These are phyloP conservation scores for Hestina assimilis DNA, from an alignment of 1,140 invertebrate genomes.

Conservation along the genomic window DNA sequence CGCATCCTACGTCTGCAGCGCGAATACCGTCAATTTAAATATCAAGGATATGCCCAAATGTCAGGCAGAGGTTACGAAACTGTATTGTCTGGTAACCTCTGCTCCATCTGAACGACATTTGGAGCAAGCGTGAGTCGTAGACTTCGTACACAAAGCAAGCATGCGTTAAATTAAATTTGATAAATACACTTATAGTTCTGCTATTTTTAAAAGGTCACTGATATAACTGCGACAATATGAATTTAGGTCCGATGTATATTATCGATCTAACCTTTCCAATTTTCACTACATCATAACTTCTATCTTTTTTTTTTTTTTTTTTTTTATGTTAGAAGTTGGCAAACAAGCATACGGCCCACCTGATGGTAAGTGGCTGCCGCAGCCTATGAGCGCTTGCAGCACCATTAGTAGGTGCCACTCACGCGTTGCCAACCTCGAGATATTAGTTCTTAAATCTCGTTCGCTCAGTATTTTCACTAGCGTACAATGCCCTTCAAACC, in stretches of 20 bases:
- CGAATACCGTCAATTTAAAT: conserved; percentile 63
- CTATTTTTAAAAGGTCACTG: background rate
- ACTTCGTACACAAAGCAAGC: conserved; percentile 8
- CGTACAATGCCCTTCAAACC: no score
- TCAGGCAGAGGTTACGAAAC: conserved; percentile 55
- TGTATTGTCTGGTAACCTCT: conserved; percentile 50
- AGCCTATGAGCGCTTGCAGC: no score
- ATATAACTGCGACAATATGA: background rate
- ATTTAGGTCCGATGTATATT: background rate
- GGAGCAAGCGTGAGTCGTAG: conserved; percentile 25
- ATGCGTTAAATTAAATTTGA: conserved; percentile 9
- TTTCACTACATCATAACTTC: no score
- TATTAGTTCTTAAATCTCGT: no score
- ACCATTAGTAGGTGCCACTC: no score
- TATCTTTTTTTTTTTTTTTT: no score
- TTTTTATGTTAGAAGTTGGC: no score
- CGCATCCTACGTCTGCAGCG: conserved; percentile 51
- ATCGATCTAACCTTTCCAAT: no score
- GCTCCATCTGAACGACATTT: conserved; percentile 29
- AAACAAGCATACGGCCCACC: no score
- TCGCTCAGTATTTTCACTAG: no score
- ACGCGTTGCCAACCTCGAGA: no score
- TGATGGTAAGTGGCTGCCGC: no score
- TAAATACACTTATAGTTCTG: conserved; percentile 9
- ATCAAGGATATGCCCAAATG: conserved; percentile 75